Conservation (phyloP, 2,113 vertebrate genomes). For the Otolemur garnettii region DNA sequence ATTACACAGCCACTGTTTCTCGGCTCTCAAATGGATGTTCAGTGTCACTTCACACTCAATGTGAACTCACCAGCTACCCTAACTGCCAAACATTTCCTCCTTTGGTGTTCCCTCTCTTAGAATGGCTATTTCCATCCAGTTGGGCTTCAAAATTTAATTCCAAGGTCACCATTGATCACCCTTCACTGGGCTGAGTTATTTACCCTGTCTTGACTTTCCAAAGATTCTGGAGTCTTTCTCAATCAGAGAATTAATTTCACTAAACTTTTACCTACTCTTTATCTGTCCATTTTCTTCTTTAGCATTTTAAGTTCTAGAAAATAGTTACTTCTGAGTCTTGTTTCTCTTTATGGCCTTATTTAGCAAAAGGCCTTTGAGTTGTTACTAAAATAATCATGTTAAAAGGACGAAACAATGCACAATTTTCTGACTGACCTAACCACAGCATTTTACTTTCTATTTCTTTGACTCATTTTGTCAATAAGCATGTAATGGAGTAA, state of each 20-base stretch:
- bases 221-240: neutral
- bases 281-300: neutral
- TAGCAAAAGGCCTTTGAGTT: neutral
- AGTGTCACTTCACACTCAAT: rapidly evolving
- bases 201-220: neutral
- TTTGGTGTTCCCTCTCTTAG: neutral
- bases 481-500: neutral
- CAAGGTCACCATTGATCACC: neutral
- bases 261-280: neutral
- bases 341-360: neutral
- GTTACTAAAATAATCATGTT: neutral
- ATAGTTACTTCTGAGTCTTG: neutral
- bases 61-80: too few species aligned
- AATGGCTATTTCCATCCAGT: neutral
- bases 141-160: neutral
- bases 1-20: rapidly evolving
- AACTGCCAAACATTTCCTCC: neutral
- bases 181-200: neutral
- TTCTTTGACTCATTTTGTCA: neutral
- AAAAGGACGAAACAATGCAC: neutral
- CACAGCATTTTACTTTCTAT: neutral
- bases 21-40: rapidly evolving
- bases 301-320: neutral
- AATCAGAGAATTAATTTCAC: neutral
- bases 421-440: neutral